Conservation (phyloP, 2,888 invertebrate species). For the Heliconius cydno region DNA sequence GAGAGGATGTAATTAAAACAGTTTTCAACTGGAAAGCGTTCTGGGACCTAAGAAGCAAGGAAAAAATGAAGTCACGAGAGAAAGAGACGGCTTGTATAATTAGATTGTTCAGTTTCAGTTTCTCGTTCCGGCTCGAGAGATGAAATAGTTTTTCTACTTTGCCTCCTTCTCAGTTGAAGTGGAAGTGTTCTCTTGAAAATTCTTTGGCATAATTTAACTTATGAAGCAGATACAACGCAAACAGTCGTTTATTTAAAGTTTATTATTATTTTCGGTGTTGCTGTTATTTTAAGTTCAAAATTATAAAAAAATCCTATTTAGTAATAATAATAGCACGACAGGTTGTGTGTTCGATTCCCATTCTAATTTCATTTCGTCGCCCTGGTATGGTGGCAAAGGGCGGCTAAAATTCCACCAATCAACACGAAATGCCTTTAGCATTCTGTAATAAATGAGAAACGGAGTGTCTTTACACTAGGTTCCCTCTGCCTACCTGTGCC, state of each 20-base stretch:
- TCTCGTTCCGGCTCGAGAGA: constrained; percentile 58
- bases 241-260: constrained; percentile 1
- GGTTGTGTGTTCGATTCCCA: too few relatives aligned
- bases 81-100: constrained; percentile 70
- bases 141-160: constrained; percentile 54
- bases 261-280: constrained; percentile 4
- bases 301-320: too few relatives aligned
- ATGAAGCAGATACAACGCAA: constrained; percentile 29
- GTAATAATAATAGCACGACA: too few relatives aligned
- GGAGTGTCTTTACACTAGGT: too few relatives aligned
- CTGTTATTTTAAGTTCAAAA: too few relatives aligned
- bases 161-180: constrained; percentile 40
- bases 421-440: too few relatives aligned
- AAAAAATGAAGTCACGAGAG: constrained; percentile 60
- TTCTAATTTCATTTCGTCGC: too few relatives aligned
- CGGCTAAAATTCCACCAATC: too few relatives aligned
- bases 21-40: constrained; percentile 65
- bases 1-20: constrained; percentile 69
- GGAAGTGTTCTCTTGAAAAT: constrained; percentile 42
- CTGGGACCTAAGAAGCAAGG: constrained; percentile 42
- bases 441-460: too few relatives aligned
- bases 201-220: constrained; percentile 38
- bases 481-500: too few relatives aligned
- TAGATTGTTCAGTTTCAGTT: constrained; percentile 71
- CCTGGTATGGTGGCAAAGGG: too few relatives aligned